A percentile compares a stretch with the other conserved stretches of the same genome.
phyloP scores from a whole-genome alignment of 2,888 invertebrate genomes.

The Melinopterus prodromus region DNA sequence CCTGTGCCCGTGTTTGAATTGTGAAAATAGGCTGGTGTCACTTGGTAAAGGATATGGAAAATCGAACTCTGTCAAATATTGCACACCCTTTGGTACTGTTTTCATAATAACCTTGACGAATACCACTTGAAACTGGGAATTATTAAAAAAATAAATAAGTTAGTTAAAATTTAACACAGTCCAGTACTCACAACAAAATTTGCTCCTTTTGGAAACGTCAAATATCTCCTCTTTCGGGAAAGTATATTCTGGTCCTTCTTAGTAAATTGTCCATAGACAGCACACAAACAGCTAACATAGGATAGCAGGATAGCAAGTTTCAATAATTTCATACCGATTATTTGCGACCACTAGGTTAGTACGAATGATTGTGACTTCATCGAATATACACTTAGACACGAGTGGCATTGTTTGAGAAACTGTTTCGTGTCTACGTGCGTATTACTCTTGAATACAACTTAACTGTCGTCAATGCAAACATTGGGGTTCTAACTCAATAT shows the following conservation, averaged over 20 bases:
- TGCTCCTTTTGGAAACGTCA: constrained; percentile 39
- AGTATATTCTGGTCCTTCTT: constrained; percentile 25
- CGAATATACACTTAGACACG: neutral
- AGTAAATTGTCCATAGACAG: constrained; percentile 16
- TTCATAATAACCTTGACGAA: constrained; percentile 31
- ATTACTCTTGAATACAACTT: neutral
- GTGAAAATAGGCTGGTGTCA: constrained; percentile 4
- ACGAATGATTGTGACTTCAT: neutral
- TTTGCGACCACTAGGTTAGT: neutral
- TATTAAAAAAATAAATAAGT: neutral
- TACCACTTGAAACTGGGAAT: constrained; percentile 28
- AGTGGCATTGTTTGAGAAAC: neutral
- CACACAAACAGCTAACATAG: neutral
- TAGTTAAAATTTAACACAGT: neutral
- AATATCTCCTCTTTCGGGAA: constrained; percentile 38
- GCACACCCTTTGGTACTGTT: constrained; percentile 31
- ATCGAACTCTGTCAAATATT: constrained; percentile 31
- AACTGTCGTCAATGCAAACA: neutral
- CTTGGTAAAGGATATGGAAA: constrained; percentile 32
- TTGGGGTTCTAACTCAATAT: neutral
- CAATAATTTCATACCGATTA: neutral
- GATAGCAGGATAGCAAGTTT: neutral
- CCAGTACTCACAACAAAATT: constrained; percentile 38
- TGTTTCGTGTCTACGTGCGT: neutral
- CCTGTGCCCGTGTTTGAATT: constrained; percentile 11